phyloP scores from a whole-genome alignment of 2,888 invertebrate genomes.

The Euplagia quadripunctaria region DNA sequence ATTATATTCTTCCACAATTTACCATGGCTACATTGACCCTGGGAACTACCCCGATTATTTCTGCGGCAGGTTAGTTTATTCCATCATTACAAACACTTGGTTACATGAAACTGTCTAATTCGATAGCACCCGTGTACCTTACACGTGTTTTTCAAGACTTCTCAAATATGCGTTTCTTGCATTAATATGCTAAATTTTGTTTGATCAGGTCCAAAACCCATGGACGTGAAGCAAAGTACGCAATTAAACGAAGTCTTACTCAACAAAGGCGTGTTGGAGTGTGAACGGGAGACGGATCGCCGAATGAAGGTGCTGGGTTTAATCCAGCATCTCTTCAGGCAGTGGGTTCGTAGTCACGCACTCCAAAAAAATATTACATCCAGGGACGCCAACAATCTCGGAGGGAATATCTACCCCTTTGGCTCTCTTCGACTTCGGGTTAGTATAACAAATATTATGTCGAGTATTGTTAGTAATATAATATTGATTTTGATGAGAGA shows the following conservation, averaged over 20 bases:
- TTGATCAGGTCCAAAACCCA: neutral
- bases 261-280: neutral
- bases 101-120: neutral
- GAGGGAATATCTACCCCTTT: neutral
- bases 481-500: too few relatives aligned
- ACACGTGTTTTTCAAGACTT: too few relatives aligned
- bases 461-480: too few relatives aligned
- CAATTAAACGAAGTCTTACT: too few relatives aligned
- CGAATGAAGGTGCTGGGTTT: neutral
- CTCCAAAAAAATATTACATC: neutral
- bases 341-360: neutral
- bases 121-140: neutral
- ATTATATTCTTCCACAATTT: too few relatives aligned
- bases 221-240: neutral
- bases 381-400: neutral
- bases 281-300: neutral
- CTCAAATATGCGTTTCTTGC: too few relatives aligned
- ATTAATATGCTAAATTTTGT: neutral
- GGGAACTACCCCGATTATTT: conserved; percentile 98
- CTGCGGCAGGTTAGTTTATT: conserved; percentile 88
- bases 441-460: neutral
- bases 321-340: neutral
- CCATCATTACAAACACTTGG: conserved; percentile 74
- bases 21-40: conserved; percentile 81
- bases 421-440: neutral